Percentiles rank a stretch among this genome's conserved stretches.
Evolutionary conservation across 2,113 vertebrate species (phyloP).

Genomic region (Microcebus ravelobensis): DNA sequence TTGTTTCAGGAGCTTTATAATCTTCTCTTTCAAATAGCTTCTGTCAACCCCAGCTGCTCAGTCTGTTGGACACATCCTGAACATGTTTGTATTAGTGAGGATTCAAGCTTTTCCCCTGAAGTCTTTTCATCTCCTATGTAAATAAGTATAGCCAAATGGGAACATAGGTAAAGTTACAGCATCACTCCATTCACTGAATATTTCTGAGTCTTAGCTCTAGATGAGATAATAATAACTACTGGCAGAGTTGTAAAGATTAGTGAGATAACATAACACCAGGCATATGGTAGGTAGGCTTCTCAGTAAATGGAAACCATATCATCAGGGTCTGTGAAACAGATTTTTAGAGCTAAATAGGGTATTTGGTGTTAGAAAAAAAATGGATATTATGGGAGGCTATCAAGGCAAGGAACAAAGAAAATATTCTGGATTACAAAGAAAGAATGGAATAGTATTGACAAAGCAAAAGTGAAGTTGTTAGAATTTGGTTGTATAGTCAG

Average conservation of each 20-base stretch:
- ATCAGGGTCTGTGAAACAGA: slow-evolving; percentile 65
- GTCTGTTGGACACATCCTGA: background rate
- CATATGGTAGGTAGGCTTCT: slow-evolving; percentile 74
- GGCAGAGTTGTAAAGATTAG: slow-evolving; percentile 60
- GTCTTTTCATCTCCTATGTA: background rate
- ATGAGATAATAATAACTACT: slow-evolving; percentile 61
- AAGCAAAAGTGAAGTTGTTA: slow-evolving; percentile 21
- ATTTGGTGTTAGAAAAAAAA: slow-evolving; percentile 59
- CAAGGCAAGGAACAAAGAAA: slow-evolving; percentile 31
- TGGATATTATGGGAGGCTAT: slow-evolving; percentile 28
- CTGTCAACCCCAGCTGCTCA: background rate
- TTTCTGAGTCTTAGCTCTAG: slow-evolving; percentile 49
- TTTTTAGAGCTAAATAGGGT: slow-evolving; percentile 66
- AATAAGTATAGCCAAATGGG: background rate
- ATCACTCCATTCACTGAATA: slow-evolving; percentile 23
- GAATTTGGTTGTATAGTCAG: background rate
- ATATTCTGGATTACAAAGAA: background rate
- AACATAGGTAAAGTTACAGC: background rate
- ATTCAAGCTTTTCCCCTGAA: background rate
- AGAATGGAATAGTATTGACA: background rate
- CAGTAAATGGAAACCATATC: slow-evolving; percentile 52
- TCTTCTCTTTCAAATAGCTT: background rate
- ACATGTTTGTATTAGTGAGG: background rate
- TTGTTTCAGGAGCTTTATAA: background rate
- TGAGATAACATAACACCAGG: slow-evolving; percentile 55